A percentile compares a stretch with the other conserved stretches of the same genome.
phyloP scores from a whole-genome alignment of 2,113 vertebrate species.

The Zosterops borbonicus region DNA sequence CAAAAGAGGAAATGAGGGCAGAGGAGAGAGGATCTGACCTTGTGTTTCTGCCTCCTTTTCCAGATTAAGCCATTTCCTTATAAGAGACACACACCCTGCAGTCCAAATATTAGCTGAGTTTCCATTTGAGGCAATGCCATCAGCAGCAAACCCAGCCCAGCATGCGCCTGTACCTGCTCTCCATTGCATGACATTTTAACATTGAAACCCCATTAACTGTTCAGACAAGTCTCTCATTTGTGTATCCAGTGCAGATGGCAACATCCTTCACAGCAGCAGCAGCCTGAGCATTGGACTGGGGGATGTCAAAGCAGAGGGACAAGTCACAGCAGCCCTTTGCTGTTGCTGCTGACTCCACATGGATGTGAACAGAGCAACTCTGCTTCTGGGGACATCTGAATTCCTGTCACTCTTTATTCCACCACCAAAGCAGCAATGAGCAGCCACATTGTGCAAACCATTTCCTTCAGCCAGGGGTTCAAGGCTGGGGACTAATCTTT shows the following conservation, averaged over 20 bases:
- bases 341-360: neutral
- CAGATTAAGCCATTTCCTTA: slow-evolving; percentile 24
- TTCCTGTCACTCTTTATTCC: neutral
- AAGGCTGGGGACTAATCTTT: neutral
- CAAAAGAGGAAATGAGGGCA: slow-evolving; percentile 26
- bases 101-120: slow-evolving; percentile 57
- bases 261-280: neutral
- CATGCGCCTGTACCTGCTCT: neutral
- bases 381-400: neutral
- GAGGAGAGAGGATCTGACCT: slow-evolving; percentile 26
- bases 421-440: neutral
- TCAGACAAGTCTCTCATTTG: neutral
- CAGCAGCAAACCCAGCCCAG: neutral
- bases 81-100: slow-evolving; percentile 25
- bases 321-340: neutral
- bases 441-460: fast-evolving
- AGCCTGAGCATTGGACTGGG: neutral
- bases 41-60: slow-evolving; percentile 41
- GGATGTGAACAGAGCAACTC: fast-evolving
- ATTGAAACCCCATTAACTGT: neutral
- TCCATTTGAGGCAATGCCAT: slow-evolving; percentile 20
- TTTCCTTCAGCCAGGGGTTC: neutral
- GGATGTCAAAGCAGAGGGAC: neutral
- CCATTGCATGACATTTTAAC: neutral
- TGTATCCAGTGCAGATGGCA: neutral